Evolutionary conservation across 2,797 vertebrate genomes (phyloP).

Genomic region (Coregonus ussuriensis): DNA sequence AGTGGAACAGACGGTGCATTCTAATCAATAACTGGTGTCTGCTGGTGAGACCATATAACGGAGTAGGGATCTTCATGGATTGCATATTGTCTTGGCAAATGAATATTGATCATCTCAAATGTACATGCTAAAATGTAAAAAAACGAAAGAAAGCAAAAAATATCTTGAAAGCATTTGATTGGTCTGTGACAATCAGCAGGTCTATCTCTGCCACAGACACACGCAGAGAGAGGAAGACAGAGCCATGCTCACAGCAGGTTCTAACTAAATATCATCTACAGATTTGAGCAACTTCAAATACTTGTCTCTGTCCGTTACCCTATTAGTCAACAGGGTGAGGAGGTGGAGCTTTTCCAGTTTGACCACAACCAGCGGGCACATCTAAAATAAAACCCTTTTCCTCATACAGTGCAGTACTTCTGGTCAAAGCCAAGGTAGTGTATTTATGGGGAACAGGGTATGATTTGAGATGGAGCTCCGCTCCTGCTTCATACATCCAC

Average conservation of each 20-base stretch:
- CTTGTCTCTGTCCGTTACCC: conserved; percentile 16
- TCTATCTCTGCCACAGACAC: background rate
- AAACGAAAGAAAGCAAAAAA: too few species aligned
- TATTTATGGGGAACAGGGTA: background rate
- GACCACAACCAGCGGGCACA: conserved; percentile 23
- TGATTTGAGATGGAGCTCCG: conserved; percentile 4
- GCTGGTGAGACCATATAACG: background rate
- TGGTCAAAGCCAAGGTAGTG: background rate
- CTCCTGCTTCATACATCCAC: conserved; percentile 55
- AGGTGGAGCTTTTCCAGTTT: conserved; percentile 16
- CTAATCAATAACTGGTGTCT: conserved; percentile 17
- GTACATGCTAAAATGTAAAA: too few species aligned
- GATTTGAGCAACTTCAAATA: background rate
- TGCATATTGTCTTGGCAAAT: conserved; percentile 13
- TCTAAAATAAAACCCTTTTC: conserved; percentile 33
- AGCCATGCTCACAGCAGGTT: background rate
- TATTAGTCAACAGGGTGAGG: conserved; percentile 14
- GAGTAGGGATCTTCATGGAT: background rate
- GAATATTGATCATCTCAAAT: too few species aligned
- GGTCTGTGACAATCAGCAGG: too few species aligned
- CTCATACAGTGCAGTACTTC: conserved; percentile 35
- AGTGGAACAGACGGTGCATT: conserved; percentile 29
- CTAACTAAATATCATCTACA: conserved; percentile 38
- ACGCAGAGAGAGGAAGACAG: background rate
- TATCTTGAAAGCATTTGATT: too few species aligned